phyloP scores from a whole-genome alignment of 2,888 invertebrate genomes.

The Andrena dorsata region DNA sequence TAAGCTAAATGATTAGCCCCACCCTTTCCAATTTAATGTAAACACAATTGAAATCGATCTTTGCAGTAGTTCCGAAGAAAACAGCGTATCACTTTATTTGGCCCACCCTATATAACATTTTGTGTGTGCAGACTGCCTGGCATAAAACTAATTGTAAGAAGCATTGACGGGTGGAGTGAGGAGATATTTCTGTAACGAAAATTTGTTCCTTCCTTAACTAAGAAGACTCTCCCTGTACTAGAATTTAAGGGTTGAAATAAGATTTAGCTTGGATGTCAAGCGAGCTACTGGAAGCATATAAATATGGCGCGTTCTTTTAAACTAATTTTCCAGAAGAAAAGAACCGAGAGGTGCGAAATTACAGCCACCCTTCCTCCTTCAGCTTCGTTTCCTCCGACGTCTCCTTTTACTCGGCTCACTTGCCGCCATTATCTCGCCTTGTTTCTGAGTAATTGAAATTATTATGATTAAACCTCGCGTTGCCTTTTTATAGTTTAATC shows the following conservation, averaged over 20 bases:
- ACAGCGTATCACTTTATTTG: too few species aligned
- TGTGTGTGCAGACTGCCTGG: too few species aligned
- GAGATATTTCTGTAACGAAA: background rate
- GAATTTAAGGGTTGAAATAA: slow-evolving; percentile 6
- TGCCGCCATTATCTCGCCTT: slow-evolving; percentile 4
- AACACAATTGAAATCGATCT: too few species aligned
- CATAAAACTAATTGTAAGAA: too few species aligned
- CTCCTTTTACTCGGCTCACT: background rate
- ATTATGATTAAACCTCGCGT: slow-evolving; percentile 77
- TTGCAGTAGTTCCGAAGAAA: too few species aligned
- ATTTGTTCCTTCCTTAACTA: background rate
- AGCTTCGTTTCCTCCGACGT: slow-evolving; percentile 4
- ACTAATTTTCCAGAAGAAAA: background rate
- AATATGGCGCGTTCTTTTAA: background rate
- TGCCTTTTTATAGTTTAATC: slow-evolving; percentile 64
- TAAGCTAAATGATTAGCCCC: too few species aligned
- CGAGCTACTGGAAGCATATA: background rate
- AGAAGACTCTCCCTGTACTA: background rate
- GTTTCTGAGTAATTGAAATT: slow-evolving; percentile 73
- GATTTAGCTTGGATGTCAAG: background rate
- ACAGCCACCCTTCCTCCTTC: background rate
- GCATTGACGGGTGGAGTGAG: background rate
- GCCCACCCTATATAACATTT: too few species aligned
- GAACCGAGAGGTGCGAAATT: slow-evolving; percentile 12
- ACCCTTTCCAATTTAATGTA: too few species aligned